Percentiles rank a stretch among this genome's conserved stretches.
phyloP scores from a whole-genome alignment of 1,140 invertebrate genomes.

The Homarus americanus region DNA sequence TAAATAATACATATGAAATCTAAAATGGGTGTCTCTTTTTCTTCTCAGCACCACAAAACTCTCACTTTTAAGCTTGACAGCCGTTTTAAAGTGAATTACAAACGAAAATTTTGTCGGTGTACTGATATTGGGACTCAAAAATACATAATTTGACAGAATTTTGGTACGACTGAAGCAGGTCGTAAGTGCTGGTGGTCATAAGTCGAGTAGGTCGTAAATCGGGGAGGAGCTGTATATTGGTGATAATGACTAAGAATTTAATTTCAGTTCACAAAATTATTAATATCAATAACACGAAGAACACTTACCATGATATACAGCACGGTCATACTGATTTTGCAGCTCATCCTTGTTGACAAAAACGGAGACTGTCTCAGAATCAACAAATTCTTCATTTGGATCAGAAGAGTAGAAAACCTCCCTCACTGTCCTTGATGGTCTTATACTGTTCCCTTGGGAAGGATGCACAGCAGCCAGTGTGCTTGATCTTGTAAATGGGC shows the following conservation, averaged over 20 bases:
- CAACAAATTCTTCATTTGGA: slow-evolving; percentile 73
- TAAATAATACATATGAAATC: too few species aligned
- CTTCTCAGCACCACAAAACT: too few species aligned
- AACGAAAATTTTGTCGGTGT: too few species aligned
- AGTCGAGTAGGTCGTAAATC: too few species aligned
- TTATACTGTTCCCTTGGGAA: background rate
- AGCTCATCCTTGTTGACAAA: slow-evolving; percentile 58
- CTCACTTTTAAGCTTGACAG: too few species aligned
- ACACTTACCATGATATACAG: slow-evolving; percentile 61
- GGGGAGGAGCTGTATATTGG: too few species aligned
- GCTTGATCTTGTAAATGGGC: background rate
- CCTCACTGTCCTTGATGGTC: slow-evolving; percentile 13
- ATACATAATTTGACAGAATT: too few species aligned
- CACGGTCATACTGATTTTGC: slow-evolving; percentile 51
- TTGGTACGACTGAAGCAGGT: too few species aligned
- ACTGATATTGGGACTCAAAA: too few species aligned
- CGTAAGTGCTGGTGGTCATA: too few species aligned
- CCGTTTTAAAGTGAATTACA: too few species aligned
- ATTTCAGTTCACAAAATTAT: background rate
- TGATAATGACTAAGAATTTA: background rate
- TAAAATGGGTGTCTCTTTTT: too few species aligned
- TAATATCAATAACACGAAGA: background rate
- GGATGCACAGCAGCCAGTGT: background rate
- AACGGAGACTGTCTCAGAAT: slow-evolving; percentile 62
- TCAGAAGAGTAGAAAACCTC: slow-evolving; percentile 68